These are phyloP conservation scores for Mirza zaza DNA, from an alignment of 2,113 vertebrate species.

Conservation along the genomic window DNA sequence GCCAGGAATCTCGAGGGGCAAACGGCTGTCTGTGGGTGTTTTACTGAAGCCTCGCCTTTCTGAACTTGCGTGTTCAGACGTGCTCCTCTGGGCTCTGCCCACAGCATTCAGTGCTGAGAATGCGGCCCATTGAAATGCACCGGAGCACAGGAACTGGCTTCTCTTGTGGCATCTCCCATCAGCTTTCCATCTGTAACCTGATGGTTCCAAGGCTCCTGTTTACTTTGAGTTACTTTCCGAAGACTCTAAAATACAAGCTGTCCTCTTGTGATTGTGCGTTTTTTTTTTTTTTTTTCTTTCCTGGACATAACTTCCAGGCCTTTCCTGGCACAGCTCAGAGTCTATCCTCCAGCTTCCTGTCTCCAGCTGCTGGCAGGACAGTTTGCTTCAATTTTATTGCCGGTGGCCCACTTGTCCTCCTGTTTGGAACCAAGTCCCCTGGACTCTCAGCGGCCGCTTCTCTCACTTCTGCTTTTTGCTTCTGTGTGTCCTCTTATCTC, in stretches of 20 bases:
- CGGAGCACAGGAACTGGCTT: not conserved
- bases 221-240: conserved; percentile 7
- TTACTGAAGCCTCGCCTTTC: not conserved
- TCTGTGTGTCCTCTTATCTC: not conserved
- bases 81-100: not conserved
- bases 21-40: not conserved
- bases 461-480: not conserved
- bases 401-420: not conserved
- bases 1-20: not conserved
- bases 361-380: conserved; percentile 45
- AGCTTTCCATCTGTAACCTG: not conserved
- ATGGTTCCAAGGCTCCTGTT: conserved; percentile 26
- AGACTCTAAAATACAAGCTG: not conserved
- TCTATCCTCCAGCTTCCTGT: conserved; percentile 47
- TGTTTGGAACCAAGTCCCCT: conserved; percentile 3
- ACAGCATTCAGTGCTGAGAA: not conserved
- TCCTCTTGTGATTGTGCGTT: not conserved
- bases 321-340: not conserved
- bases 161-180: not conserved
- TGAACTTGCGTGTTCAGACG: not conserved
- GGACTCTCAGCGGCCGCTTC: not conserved
- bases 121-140: not conserved
- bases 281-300: not conserved
- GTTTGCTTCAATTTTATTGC: conserved; percentile 48
- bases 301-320: conserved; percentile 2